A percentile compares a stretch with the other conserved stretches of the same genome.
These are phyloP conservation scores for Heterocephalus glaber DNA, from an alignment of 2,113 vertebrate genomes.

Conservation along the genomic window DNA sequence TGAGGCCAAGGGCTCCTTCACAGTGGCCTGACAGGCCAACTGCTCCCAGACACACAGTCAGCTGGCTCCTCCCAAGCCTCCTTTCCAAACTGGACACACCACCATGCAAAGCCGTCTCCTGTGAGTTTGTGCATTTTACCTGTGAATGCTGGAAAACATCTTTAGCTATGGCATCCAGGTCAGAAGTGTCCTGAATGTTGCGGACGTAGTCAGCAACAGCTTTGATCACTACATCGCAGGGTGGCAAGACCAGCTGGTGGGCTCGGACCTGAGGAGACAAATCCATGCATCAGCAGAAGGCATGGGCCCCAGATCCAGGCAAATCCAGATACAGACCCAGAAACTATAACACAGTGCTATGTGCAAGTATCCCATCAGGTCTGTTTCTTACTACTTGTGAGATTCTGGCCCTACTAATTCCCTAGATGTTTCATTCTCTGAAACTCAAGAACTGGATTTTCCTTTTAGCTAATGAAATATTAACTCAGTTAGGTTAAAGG, in stretches of 20 bases:
- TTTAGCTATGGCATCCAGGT: constrained; percentile 94
- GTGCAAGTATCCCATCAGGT: neutral
- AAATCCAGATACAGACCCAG: neutral
- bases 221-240: constrained; percentile 97
- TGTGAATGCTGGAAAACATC: constrained; percentile 97
- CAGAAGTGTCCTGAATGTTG: constrained; percentile 91
- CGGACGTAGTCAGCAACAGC: constrained; percentile 95
- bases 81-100: neutral
- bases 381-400: neutral
- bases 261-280: constrained; percentile 91
- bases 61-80: neutral
- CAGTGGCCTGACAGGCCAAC: neutral
- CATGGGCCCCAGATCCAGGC: neutral
- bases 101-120: neutral
- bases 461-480: neutral
- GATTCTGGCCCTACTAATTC: neutral
- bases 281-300: neutral
- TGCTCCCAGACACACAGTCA: neutral
- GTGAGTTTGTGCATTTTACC: constrained; percentile 82
- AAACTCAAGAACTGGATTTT: neutral
- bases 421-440: neutral
- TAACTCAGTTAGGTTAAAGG: neutral
- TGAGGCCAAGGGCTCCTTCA: neutral
- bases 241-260: constrained; percentile 96
- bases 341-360: neutral